These are phyloP conservation scores for Climacteris rufus DNA, from an alignment of 2,113 vertebrate species.

Conservation along the genomic window DNA sequence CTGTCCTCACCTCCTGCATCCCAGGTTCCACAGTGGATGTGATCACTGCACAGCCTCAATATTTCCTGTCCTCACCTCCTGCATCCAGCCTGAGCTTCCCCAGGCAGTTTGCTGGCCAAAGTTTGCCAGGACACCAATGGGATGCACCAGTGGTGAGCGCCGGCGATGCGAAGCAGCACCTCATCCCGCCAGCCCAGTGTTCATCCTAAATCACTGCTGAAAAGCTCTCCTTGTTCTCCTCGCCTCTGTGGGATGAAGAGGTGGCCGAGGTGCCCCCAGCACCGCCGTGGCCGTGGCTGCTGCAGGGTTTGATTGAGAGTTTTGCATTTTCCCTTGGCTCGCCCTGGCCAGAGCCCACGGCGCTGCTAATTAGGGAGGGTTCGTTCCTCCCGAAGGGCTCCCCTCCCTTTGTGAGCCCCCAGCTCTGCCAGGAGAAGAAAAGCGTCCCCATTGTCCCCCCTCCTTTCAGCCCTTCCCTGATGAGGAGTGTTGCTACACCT, in stretches of 20 bases:
- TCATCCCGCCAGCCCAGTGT: neutral
- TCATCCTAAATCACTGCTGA: no score
- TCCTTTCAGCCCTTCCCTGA: slow-evolving; percentile 43
- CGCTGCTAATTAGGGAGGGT: slow-evolving; percentile 5
- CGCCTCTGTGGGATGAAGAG: neutral
- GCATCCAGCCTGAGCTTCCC: neutral
- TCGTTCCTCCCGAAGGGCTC: slow-evolving; percentile 9
- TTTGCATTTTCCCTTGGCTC: neutral
- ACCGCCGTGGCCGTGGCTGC: fast-evolving
- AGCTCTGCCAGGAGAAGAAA: slow-evolving; percentile 3
- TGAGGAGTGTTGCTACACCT: slow-evolving; percentile 60
- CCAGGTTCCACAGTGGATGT: neutral
- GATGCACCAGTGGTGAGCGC: neutral
- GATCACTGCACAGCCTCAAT: neutral
- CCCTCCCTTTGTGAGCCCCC: neutral
- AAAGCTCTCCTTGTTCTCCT: neutral
- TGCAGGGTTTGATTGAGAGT: slow-evolving; percentile 1
- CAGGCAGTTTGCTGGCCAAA: neutral
- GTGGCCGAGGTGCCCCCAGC: neutral
- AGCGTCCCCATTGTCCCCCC: neutral
- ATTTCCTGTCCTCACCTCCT: neutral
- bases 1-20: neutral
- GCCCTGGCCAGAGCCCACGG: neutral
- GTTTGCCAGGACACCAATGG: fast-evolving
- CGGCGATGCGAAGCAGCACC: neutral